Percentiles rank a stretch among this genome's conserved stretches.
Conservation (phyloP, 2,888 invertebrate genomes). For the Aelia acuminata region DNA sequence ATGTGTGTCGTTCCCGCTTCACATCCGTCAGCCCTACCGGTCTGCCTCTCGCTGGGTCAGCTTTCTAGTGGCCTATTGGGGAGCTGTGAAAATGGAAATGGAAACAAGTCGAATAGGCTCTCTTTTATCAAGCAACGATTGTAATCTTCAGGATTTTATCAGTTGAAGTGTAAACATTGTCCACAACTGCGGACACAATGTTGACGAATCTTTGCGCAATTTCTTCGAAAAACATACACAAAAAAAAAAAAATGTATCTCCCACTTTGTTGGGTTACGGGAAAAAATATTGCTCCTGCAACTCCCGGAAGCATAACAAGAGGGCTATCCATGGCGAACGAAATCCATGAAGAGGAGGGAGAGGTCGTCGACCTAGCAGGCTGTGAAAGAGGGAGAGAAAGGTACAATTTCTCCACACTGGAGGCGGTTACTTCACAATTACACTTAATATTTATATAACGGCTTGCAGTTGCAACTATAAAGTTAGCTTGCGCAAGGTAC, state of each 20-base stretch:
- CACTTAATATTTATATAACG: slow-evolving; percentile 46
- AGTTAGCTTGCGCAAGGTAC: slow-evolving; percentile 13
- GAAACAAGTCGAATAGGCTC: background rate
- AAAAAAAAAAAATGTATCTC: background rate
- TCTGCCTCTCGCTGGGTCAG: background rate
- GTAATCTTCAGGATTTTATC: no score
- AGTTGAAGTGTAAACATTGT: background rate
- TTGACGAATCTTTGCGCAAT: no score
- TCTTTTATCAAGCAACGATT: background rate
- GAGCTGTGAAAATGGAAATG: background rate
- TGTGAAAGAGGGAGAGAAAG: slow-evolving; percentile 39
- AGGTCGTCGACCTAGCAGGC: background rate
- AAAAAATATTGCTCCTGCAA: background rate
- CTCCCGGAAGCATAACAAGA: background rate
- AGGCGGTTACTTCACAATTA: slow-evolving; percentile 37
- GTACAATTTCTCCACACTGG: slow-evolving; percentile 34
- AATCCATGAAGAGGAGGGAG: background rate
- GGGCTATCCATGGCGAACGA: background rate
- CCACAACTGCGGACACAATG: background rate
- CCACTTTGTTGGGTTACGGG: background rate
- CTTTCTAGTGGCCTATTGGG: background rate
- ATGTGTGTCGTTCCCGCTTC: slow-evolving; percentile 37
- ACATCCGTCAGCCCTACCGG: slow-evolving; percentile 16
- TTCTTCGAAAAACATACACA: background rate
- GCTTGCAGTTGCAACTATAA: slow-evolving; percentile 45